These are phyloP conservation scores for Ceyx melanurus DNA, from an alignment of 2,113 vertebrate species.

Conservation along the genomic window DNA sequence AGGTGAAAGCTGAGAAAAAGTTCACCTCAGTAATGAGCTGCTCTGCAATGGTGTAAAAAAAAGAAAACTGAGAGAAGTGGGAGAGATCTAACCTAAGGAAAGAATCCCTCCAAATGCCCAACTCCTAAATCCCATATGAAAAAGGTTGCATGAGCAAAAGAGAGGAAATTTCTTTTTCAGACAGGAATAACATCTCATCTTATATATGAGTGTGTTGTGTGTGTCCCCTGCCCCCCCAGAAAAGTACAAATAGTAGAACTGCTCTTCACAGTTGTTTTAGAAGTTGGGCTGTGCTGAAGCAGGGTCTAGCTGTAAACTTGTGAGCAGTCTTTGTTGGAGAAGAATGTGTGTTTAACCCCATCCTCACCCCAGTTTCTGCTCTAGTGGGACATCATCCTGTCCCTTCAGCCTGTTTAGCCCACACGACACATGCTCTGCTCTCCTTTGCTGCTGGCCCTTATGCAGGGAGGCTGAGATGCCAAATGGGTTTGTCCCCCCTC, in stretches of 20 bases:
- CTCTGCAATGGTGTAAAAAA: neutral
- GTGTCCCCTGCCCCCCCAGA: rapidly evolving
- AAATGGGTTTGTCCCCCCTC: neutral
- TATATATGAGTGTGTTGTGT: neutral
- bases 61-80: neutral
- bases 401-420: neutral
- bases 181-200: neutral
- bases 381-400: neutral
- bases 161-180: neutral
- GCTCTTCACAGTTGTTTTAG: neutral
- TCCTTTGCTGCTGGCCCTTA: neutral
- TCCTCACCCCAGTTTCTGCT: neutral
- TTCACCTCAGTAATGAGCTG: neutral
- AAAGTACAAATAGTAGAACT: neutral
- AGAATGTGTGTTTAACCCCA: neutral
- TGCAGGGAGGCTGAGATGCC: neutral
- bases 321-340: neutral
- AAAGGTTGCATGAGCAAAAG: neutral
- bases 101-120: neutral
- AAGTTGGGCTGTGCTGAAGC: neutral
- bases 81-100: neutral
- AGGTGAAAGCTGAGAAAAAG: neutral
- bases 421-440: neutral
- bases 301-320: neutral
- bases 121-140: neutral